Base-by-base conservation (phyloP, 1,140 invertebrate species). In the Lordiphosa clarofinis region DNA sequence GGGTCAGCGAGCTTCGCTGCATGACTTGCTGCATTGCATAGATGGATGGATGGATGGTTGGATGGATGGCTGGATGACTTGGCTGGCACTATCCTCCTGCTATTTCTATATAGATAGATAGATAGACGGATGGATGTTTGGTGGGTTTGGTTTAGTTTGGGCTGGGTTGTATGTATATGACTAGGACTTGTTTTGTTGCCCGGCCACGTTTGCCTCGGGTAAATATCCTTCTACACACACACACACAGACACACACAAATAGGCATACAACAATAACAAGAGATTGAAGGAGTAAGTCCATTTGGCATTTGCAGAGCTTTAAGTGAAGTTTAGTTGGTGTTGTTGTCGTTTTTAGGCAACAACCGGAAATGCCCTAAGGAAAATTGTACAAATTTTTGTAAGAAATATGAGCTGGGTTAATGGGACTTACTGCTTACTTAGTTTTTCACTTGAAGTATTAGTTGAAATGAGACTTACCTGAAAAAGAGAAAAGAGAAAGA, bases 11-110 rank as follows among this genome's bases (percentile, higher is more conserved):
- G 79, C 78, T 78, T 44, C 73, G 68, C 79, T 82, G 73, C 79
- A 84, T 82, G 76, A 82, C 79, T 86, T 84, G 73, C 78, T 82
- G 78, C 78, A 84, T 55, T 86, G 73, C 73, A 82, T 75, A 84
- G 78, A 84, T 84, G 60, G 76, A 84, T 82, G 72, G 58, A 66
- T 74, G 57, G 69, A 62, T 74, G 58, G 74, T 60, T 73, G 55
- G 73, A 63, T 68, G 33, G 49, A 12, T 60, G 67, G 42, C 47
- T 59, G 52, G 59, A 74, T 74, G 59, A 73, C 64, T 69, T 60
- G 44, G 43, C 56, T 40, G 21, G 33, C 19, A 36, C 7, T 10
- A 40, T 64, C 15, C 54, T 31, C 37, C 58, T 33, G 28, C 39
- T 36, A 55, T 19, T 10, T 42, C 43, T n/a, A 53, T 62, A 53